Conservation (phyloP, 2,888 invertebrate genomes). For the Teinopalpus imperialis region DNA sequence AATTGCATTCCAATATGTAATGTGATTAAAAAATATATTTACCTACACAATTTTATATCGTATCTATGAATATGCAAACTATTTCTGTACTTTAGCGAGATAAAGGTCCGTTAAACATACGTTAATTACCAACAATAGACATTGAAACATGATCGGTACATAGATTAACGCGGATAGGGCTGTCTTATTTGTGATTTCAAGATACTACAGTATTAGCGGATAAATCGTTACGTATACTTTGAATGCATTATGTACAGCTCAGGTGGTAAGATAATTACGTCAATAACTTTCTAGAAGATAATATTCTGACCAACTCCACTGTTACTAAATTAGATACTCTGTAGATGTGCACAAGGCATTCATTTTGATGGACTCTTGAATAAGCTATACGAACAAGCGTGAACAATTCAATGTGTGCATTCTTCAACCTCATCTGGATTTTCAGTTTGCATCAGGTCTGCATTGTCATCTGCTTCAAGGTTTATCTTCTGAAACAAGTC, state of each 20-base stretch:
- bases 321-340: neutral
- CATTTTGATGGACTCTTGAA: constrained; percentile 38
- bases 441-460: constrained; percentile 72
- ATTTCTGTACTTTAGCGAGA: constrained; percentile 34
- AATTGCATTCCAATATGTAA: constrained; percentile 56
- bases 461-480: constrained; percentile 72
- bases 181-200: constrained; percentile 27
- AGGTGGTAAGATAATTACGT: constrained; percentile 32
- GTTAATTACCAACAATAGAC: constrained; percentile 68
- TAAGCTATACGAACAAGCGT: constrained; percentile 41
- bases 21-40: constrained; percentile 64
- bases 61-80: constrained; percentile 67
- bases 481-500: constrained; percentile 65
- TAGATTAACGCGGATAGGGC: constrained; percentile 37
- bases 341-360: constrained; percentile 50
- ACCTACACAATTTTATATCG: constrained; percentile 57
- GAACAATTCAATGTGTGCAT: constrained; percentile 42
- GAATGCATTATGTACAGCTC: constrained; percentile 59
- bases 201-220: constrained; percentile 48
- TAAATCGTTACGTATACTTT: constrained; percentile 58
- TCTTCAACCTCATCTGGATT: constrained; percentile 73
- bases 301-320: neutral
- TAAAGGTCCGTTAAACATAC: constrained; percentile 39
- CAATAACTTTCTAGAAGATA: constrained; percentile 6
- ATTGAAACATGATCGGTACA: constrained; percentile 53